Evolutionary conservation across 1,140 invertebrate genomes (phyloP), one percentile per base, ranked within the genome.

Genomic region (Probaryconus sp.): DNA sequence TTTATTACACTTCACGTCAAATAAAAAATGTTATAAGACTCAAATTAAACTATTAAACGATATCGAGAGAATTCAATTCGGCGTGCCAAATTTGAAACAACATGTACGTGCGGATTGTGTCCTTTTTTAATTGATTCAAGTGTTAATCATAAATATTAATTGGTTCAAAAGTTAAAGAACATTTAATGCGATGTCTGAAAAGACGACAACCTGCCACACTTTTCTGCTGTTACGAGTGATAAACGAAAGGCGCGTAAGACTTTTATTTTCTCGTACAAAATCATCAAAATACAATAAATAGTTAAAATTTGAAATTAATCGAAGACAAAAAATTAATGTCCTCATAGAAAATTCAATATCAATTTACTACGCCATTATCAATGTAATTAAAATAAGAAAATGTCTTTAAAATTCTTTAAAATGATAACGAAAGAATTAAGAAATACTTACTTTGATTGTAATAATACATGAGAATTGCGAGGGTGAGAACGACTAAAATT

Each of bases 401-500:
- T 35, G 7, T 14, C 6, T 51, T 9, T 2, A 42, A 50, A 35
- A 42, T 6, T 26, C 6, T 10, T 5, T 13, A 42, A 51, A 50
- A 2, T 4, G 26, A 42, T 14, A 18, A 9, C 16, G 10, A 37
- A 11, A 28, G 17, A 28, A 26, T 0, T 17, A 13, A 38, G 14
- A 17, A 14, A 50, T 64, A 40, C 78, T 68, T 78, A 87, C 86
- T 82, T 80, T 86, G 80, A 76, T 83, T 86, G 16, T 85, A 83
- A 65, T 86, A 86, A 42, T 83, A 86, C 79, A 85, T 82, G 2
- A 86, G 42, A 16, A 80, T 76, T 0, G 79, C 77, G 6, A 86
- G 78, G 0, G 80, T 11, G 16, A 78, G 71, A 3, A 81, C 50
- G 6, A 60, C 35, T 7, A 48, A 17, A 31, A 85, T 84, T 4